These are phyloP conservation scores for Zalophus californianus DNA, from an alignment of 2,797 vertebrate species.

Conservation along the genomic window DNA sequence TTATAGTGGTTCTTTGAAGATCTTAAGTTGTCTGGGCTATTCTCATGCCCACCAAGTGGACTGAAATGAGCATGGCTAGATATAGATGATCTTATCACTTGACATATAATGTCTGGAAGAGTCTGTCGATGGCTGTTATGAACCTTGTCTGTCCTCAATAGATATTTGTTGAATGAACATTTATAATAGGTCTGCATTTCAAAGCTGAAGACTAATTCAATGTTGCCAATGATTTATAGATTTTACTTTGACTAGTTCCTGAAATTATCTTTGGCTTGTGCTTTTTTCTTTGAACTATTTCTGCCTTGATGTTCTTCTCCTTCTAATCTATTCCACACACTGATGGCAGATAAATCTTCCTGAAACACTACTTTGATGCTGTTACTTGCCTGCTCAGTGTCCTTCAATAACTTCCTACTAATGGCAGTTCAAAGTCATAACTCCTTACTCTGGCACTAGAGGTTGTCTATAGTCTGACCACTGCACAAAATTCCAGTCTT, in stretches of 20 bases:
- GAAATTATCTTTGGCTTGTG: conserved; percentile 48
- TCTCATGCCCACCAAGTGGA: not conserved
- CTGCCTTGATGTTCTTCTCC: conserved; percentile 41
- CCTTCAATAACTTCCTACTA: conserved; percentile 65
- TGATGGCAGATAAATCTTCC: conserved; percentile 63
- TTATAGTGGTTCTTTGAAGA: conserved; percentile 16
- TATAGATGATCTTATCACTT: conserved; percentile 12
- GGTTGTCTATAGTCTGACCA: not conserved
- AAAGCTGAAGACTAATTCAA: conserved; percentile 58
- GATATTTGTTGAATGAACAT: conserved; percentile 52
- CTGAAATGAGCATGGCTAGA: not conserved
- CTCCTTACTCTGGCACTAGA: not conserved
- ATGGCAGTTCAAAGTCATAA: conserved; percentile 43
- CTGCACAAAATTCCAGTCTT: not conserved
- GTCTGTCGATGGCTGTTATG: not conserved
- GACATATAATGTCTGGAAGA: not conserved
- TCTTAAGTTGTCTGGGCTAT: not conserved
- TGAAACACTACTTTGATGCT: conserved; percentile 30
- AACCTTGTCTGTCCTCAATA: conserved; percentile 34
- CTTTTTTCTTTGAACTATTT: conserved; percentile 48
- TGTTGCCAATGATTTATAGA: conserved; percentile 60
- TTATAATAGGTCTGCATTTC: conserved; percentile 4
- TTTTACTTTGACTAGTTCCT: conserved; percentile 51
- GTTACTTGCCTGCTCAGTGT: conserved; percentile 34
- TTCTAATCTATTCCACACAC: conserved; percentile 48